Percentiles rank a stretch among this genome's conserved stretches.
Evolutionary conservation across 2,888 invertebrate genomes (phyloP).

Genomic region (Apotomis capreana): DNA sequence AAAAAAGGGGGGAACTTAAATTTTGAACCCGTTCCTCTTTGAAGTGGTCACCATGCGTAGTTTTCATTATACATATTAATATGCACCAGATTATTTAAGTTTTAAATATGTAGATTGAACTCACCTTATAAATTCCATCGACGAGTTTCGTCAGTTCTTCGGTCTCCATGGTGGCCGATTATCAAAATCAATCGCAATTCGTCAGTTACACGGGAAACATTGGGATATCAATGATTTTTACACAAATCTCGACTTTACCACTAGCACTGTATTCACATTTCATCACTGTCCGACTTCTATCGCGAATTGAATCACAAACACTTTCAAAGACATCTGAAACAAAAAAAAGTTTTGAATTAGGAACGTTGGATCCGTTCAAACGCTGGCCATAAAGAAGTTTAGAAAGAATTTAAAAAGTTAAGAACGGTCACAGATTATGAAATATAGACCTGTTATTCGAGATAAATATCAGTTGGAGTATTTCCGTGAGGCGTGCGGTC

Average conservation of each 20-base stretch:
- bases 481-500: conserved; percentile 65
- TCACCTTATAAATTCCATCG: conserved; percentile 95
- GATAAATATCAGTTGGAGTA: conserved; percentile 18
- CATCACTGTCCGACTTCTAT: conserved; percentile 59
- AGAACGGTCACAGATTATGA: conserved; percentile 11
- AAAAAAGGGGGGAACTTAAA: not conserved
- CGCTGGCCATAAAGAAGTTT: conserved; percentile 5
- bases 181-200: conserved; percentile 62
- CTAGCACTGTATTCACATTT: conserved; percentile 79
- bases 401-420: conserved; percentile 21
- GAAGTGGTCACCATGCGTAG: too few species aligned
- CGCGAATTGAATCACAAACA: conserved; percentile 66
- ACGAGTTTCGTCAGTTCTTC: conserved; percentile 95
- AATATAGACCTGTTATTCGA: conserved; percentile 22
- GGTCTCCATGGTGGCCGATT: conserved; percentile 87
- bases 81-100: too few species aligned
- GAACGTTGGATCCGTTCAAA: conserved; percentile 12
- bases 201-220: conserved; percentile 75
- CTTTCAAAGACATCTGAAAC: conserved; percentile 79
- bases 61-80: too few species aligned
- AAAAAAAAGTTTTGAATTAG: conserved; percentile 57
- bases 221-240: conserved; percentile 60
- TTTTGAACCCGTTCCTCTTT: not conserved
- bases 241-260: conserved; percentile 71
- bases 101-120: conserved; percentile 47